A percentile compares a stretch with the other conserved stretches of the same genome.
phyloP scores from a whole-genome alignment of 2,888 invertebrate genomes.

The Nineta flava region DNA sequence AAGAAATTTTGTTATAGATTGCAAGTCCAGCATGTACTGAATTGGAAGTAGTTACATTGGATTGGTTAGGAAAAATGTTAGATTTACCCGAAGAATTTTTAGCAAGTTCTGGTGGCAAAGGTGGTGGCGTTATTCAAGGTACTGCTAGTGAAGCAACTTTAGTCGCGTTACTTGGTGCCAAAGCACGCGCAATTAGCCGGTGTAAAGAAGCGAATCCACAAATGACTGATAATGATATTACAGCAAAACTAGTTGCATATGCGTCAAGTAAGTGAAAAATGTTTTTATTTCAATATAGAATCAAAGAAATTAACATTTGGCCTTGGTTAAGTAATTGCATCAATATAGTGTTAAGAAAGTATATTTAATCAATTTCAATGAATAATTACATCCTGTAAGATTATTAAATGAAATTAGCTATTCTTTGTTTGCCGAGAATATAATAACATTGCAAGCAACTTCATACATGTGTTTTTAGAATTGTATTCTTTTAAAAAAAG shows the following conservation, averaged over 20 bases:
- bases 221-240: constrained; percentile 54
- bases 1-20: constrained; percentile 38
- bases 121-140: constrained; percentile 82
- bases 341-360: no score
- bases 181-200: constrained; percentile 51
- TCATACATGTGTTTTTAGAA: no score
- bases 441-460: no score
- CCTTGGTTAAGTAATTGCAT: neutral
- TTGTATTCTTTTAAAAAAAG: no score
- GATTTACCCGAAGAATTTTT: constrained; percentile 74
- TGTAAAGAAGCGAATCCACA: constrained; percentile 57
- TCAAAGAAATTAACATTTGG: neutral
- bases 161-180: constrained; percentile 82
- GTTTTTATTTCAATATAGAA: neutral
- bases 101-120: constrained; percentile 67
- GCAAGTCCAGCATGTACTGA: constrained; percentile 93
- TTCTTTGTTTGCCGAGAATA: no score
- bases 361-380: no score
- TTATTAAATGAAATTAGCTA: no score
- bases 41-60: constrained; percentile 85
- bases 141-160: constrained; percentile 92
- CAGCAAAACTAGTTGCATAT: constrained; percentile 72
- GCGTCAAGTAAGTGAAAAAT: constrained; percentile 50
- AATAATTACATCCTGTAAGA: no score
- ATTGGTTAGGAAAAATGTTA: constrained; percentile 91